Evolutionary conservation across 2,113 vertebrate genomes (phyloP).

Genomic region (Capricornis sumatraensis): DNA sequence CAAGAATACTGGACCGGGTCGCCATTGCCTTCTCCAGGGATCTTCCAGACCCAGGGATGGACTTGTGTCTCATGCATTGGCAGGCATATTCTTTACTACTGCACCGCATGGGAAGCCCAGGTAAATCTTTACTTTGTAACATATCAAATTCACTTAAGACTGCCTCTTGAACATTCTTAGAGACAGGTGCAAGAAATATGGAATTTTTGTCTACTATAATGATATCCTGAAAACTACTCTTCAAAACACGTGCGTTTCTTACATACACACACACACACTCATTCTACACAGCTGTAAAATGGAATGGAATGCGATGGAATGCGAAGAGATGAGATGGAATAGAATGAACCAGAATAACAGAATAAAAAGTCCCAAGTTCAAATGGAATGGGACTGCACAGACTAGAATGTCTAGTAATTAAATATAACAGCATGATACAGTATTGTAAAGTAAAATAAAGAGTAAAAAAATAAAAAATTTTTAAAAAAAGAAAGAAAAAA

Average conservation of each 20-base stretch:
- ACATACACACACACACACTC: background rate
- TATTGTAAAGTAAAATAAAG: too few relatives aligned
- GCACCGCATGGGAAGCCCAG: background rate
- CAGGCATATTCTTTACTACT: background rate
- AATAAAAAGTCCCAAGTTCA: background rate
- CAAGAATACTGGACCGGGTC: background rate
- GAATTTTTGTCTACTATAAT: background rate
- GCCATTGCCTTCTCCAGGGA: background rate
- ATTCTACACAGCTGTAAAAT: background rate
- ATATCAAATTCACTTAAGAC: background rate
- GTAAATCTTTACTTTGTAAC: background rate
- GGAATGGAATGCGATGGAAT: background rate
- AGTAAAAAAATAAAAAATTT: too few relatives aligned
- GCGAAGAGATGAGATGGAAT: background rate
- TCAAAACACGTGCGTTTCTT: background rate
- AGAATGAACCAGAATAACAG: background rate
- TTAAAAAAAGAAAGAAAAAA: too few relatives aligned
- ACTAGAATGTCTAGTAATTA: slow-evolving; percentile 4
- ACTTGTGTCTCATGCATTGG: background rate
- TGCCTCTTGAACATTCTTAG: background rate
- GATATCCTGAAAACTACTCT: background rate
- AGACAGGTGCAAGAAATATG: background rate
- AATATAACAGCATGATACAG: background rate
- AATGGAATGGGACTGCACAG: background rate
- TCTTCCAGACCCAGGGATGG: background rate